phyloP scores from a whole-genome alignment of 1,140 invertebrate species.

The Monochamus saltuarius region DNA sequence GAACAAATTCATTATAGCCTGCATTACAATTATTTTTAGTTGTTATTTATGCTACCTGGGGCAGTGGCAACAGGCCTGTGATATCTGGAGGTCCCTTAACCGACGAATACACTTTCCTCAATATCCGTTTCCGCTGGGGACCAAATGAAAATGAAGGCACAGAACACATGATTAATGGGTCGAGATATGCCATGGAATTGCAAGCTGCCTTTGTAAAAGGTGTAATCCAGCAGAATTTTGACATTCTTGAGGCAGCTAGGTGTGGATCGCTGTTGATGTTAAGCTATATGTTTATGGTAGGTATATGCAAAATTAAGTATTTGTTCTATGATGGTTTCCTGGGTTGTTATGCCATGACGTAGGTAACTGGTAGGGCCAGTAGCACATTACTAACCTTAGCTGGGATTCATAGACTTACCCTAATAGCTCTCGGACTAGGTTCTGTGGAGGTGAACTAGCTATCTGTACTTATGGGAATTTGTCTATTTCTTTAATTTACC shows the following conservation, averaged over 20 bases:
- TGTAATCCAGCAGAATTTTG: constrained; percentile 13
- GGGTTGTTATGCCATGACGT: too few relatives aligned
- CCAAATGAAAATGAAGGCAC: constrained; percentile 58
- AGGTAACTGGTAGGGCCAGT: too few relatives aligned
- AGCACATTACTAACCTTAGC: too few relatives aligned
- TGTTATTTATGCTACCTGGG: constrained; percentile 48
- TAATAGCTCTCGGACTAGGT: too few relatives aligned
- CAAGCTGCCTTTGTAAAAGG: constrained; percentile 54
- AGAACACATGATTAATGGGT: constrained; percentile 58
- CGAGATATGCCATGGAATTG: constrained; percentile 58
- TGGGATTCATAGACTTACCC: too few relatives aligned
- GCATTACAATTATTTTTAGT: too few relatives aligned
- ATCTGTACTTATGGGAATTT: too few relatives aligned
- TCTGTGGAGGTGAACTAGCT: too few relatives aligned
- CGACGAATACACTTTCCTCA: constrained; percentile 54
- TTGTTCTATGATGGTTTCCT: too few relatives aligned
- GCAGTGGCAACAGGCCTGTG: constrained; percentile 47
- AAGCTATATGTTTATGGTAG: constrained; percentile 54
- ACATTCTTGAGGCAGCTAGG: constrained; percentile 34
- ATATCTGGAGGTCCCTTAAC: constrained; percentile 56
- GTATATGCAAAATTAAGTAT: too few relatives aligned
- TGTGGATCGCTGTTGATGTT: constrained; percentile 46
- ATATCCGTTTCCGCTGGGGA: constrained; percentile 60
- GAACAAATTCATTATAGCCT: too few relatives aligned
- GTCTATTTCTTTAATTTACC: too few relatives aligned